Evolutionary conservation across 2,797 vertebrate species (phyloP).

Genomic region (Sebastes nivosus): DNA sequence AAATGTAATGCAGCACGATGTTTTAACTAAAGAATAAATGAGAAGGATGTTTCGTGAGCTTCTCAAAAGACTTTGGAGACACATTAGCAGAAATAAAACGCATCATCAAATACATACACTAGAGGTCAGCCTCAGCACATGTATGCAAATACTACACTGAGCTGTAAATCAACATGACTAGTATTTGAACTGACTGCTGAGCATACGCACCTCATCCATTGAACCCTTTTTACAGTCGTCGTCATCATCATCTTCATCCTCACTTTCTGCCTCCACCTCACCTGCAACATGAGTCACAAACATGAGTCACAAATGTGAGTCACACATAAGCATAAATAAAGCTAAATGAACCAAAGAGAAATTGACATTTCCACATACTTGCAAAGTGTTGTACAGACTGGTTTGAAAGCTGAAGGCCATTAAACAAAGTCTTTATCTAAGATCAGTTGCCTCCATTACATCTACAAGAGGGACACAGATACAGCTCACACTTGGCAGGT

Average conservation of each 20-base stretch:
- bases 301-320: background rate
- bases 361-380: background rate
- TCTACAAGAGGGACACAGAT: background rate
- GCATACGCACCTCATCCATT: constrained; percentile 93
- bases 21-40: background rate
- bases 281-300: constrained; percentile 77
- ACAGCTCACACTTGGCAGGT: background rate
- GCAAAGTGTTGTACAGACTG: background rate
- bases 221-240: constrained; percentile 96
- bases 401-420: background rate
- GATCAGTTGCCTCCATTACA: background rate
- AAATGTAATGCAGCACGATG: background rate
- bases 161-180: background rate
- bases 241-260: constrained; percentile 94
- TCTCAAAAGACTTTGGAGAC: background rate
- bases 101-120: background rate
- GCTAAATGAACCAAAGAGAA: background rate
- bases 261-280: constrained; percentile 94
- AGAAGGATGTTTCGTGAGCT: background rate
- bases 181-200: background rate
- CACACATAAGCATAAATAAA: background rate
- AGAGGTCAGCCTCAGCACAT: constrained; percentile 7
- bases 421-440: background rate
- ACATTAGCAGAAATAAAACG: background rate
- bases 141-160: background rate